Base-by-base conservation (phyloP, 2,888 invertebrate genomes). In the Lasioglossum vierecki region DNA sequence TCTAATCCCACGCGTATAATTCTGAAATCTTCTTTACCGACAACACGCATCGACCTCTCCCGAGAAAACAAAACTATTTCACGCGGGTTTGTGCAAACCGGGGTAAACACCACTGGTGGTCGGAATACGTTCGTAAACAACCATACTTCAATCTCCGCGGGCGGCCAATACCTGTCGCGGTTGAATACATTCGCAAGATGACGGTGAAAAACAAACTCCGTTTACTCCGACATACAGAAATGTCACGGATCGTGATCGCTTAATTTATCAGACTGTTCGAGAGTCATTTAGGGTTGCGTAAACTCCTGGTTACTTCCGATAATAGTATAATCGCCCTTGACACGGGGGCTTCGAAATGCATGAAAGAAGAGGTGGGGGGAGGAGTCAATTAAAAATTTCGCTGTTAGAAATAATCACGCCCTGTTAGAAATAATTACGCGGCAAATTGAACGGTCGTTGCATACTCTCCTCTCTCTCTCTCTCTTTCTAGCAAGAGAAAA, bases 401-500 rank as follows among this genome's bases (percentile, higher is more conserved):
- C n/a, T n/a, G n/a, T n/a, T n/a, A n/a, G n/a, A n/a, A n/a, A n/a
- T n/a, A n/a, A n/a, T n/a, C n/a, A n/a, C n/a, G n/a, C n/a, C 22
- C 53, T 39, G 44, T 83, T 75, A 63, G 72, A 83, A 83, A 75
- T 71, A 79, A 83, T 84, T 78, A 49, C 41, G 30, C 68, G 60
- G 60, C 53, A 53, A 63, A 83, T 75, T 35, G 78, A n/a, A 63
- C 44, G 74, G 22, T 74, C 73, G 46, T 44, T 35, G 70, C 13
- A 30, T 9, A 46, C 57, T 60, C n/a, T 60, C 11, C 57, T 26
- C 57, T 57, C 57, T 11, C 57, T n/a, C n/a, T 57, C 11, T 60
- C 26, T 60, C 57, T 26, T 4, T 60, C n/a, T 26, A n/a, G 5
- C 60, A 13, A 26, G 26, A 5, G 26, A 60, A 60, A 5, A 26